Percentiles rank a stretch among this genome's conserved stretches.
Evolutionary conservation across 2,113 vertebrate genomes (phyloP).

Genomic region (Hypanus sabinus): DNA sequence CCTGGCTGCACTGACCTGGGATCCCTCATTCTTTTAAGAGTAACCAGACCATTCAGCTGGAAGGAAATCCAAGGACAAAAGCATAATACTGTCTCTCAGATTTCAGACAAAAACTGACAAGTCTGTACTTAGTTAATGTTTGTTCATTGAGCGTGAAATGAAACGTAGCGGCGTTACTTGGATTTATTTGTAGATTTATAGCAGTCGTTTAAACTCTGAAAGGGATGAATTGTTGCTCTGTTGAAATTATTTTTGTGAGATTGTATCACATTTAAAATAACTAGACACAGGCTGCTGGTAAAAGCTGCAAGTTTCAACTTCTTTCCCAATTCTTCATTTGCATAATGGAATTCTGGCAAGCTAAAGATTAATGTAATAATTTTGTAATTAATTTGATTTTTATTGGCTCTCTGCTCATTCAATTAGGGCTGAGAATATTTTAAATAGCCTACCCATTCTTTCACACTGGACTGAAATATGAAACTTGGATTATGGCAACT

Average conservation of each 20-base stretch:
- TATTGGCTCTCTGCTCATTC: not conserved
- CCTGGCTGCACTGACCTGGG: conserved; percentile 44
- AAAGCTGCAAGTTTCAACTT: not conserved
- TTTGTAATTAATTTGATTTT: not conserved
- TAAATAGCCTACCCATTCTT: not conserved
- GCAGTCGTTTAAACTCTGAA: conserved; percentile 17
- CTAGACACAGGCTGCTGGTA: not conserved
- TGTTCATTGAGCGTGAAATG: conserved; percentile 66
- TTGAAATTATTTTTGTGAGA: conserved; percentile 3
- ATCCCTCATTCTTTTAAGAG: conserved; percentile 47
- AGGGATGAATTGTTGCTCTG: not conserved
- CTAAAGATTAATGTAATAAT: not conserved
- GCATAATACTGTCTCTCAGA: conserved; percentile 51
- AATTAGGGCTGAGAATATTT: not conserved
- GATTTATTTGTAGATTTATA: conserved; percentile 61
- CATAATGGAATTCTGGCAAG: not conserved
- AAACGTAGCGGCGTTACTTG: conserved; percentile 59
- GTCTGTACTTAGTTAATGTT: conserved; percentile 58
- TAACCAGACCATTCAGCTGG: conserved; percentile 54
- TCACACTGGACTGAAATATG: not conserved
- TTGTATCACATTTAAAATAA: not conserved
- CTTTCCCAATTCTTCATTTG: no score
- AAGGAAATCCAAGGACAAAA: conserved; percentile 58
- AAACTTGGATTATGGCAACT: not conserved
- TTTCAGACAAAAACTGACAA: conserved; percentile 58